These are phyloP conservation scores for Diacarnus erythraeanus DNA, from an alignment of 37 sponge, comb jelly and placozoan species.

Conservation along the genomic window DNA sequence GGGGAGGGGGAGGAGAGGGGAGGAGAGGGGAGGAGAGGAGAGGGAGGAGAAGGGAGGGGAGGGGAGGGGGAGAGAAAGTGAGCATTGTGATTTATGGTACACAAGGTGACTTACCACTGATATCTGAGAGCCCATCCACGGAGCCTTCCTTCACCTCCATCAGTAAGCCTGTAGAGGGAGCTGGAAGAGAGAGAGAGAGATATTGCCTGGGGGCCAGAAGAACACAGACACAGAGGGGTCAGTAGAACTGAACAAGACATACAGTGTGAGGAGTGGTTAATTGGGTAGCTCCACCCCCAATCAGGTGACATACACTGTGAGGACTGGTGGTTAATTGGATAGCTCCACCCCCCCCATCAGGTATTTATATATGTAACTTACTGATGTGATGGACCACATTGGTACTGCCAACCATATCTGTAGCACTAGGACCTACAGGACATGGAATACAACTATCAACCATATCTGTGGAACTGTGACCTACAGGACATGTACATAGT, in stretches of 20 bases:
- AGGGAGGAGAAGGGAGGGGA: neutral
- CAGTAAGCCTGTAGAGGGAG: neutral
- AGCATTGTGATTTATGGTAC: neutral
- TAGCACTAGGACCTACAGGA: conserved; percentile 41
- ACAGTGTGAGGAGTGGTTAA: too few species aligned
- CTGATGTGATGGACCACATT: conserved; percentile 66
- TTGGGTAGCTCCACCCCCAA: too few species aligned
- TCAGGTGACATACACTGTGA: too few species aligned
- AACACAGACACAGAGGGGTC: too few species aligned
- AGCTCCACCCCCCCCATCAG: too few species aligned
- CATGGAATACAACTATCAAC: too few species aligned
- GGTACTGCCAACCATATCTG: conserved; percentile 38
- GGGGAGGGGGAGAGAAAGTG: neutral
- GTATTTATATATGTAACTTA: conserved; percentile 16
- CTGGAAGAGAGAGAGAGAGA: neutral
- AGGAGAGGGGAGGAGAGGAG: neutral
- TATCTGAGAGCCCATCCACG: neutral
- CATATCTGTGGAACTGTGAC: neutral
- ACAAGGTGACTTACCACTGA: neutral
- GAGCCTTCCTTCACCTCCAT: neutral
- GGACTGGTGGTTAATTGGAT: too few species aligned
- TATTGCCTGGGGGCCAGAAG: too few species aligned
- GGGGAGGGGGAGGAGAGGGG: too few species aligned
- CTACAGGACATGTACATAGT: too few species aligned
- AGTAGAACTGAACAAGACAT: too few species aligned